Base-by-base conservation (phyloP, 1,140 invertebrate genomes). In the Drosophila varians region DNA sequence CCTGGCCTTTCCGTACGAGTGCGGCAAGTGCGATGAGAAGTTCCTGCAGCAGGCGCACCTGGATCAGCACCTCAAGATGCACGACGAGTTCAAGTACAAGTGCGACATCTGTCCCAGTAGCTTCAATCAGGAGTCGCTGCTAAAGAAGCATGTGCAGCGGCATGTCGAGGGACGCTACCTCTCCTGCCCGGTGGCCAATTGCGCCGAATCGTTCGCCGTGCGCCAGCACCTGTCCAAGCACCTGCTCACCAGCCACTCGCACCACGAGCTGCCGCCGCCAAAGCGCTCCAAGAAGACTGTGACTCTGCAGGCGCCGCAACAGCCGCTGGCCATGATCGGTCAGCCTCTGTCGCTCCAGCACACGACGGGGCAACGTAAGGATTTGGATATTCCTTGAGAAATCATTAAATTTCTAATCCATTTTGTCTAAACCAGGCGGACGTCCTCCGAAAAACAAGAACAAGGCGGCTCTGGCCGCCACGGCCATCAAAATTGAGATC, bases 161-260 rank as follows among this genome's bases (percentile, higher is more conserved):
- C 90, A 91, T 66, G 86, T 91, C 25, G 90, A 91, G 60, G 90
- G 90, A 4, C 89, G 90, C 28, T 91, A 91, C 16, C 74, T 91
- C 18, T 80, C 72, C 48, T 91, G 90, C 26, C 90, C 90, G 47
- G 88, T 91, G 56, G 82, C 89, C 47, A 90, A 89, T 57, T 91
- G 90, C 48, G 70, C 77, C 21, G 89, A 91, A 71, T 89, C 90
- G 3, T 91, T 91, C 61, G 90, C 90, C 12, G 88, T 91, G 31
- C 89, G 90, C 34, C 89, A 91, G 72, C 90, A 91, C 69, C 74
- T 91, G 47, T 90, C 90, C 23, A 91, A 91, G 71, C 90, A 91
- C 56, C 77, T 91, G 77, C 71, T 90, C 70, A 90, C 79, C 42
- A 88, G 75, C 53, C 90, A 91, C 65, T 88, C 88, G 34, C 90